Conservation (phyloP, 2,797 vertebrate genomes). For the Typhlichthys subterraneus region DNA sequence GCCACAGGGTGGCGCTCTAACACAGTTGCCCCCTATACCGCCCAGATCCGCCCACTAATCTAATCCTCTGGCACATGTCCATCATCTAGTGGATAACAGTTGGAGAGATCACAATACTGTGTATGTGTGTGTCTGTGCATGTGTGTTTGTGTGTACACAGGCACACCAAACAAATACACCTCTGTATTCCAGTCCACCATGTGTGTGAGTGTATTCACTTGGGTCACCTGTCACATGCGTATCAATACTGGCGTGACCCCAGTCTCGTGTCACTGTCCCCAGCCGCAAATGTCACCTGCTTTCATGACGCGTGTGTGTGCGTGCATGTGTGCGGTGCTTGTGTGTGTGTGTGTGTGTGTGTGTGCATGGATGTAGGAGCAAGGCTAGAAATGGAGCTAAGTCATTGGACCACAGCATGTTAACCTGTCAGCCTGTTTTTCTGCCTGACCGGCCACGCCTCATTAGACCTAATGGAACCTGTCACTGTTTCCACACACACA, state of each 20-base stretch:
- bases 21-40: slow-evolving; percentile 49
- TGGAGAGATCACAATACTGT: neutral
- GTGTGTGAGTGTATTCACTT: too few species aligned
- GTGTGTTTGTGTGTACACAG: neutral
- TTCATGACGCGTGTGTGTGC: neutral
- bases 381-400: slow-evolving; percentile 62
- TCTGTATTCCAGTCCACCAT: too few species aligned
- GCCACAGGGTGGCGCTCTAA: slow-evolving; percentile 65
- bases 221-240: too few species aligned
- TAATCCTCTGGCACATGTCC: slow-evolving; percentile 17
- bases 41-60: slow-evolving; percentile 5
- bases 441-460: slow-evolving; percentile 65
- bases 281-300: too few species aligned
- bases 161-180: slow-evolving; percentile 14
- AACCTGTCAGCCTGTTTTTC: slow-evolving; percentile 72
- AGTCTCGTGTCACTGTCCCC: too few species aligned
- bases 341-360: neutral
- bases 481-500: slow-evolving; percentile 49
- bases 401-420: slow-evolving; percentile 66
- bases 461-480: slow-evolving; percentile 77
- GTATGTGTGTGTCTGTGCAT: neutral
- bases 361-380: slow-evolving; percentile 4
- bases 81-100: slow-evolving; percentile 7
- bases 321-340: slow-evolving; percentile 2
- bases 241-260: too few species aligned